Percentiles rank a stretch among this genome's conserved stretches.
Evolutionary conservation across 2,797 vertebrate genomes (phyloP).

Genomic region (Dermochelys coriacea): DNA sequence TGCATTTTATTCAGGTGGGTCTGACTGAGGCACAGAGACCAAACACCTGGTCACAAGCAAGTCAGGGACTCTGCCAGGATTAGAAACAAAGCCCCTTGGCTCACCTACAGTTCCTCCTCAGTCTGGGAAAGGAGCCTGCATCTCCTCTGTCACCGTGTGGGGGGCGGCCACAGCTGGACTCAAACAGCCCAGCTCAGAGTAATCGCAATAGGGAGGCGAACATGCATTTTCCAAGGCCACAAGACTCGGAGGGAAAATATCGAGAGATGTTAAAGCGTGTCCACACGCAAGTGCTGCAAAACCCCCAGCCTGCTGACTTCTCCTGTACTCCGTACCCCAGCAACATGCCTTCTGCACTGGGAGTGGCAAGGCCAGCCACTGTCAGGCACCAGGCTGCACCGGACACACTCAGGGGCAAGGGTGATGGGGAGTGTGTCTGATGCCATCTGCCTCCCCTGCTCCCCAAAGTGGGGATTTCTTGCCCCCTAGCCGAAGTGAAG

Average conservation of each 20-base stretch:
- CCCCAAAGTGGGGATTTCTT: neutral
- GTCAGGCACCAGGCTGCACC: too few relatives aligned
- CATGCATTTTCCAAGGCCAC: constrained; percentile 20
- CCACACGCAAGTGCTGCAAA: fast-evolving
- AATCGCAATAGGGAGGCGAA: fast-evolving
- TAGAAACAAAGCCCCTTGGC: neutral
- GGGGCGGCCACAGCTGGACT: neutral
- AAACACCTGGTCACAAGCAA: neutral
- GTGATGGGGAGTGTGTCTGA: too few relatives aligned
- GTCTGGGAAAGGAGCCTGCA: neutral
- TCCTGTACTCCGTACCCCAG: too few relatives aligned
- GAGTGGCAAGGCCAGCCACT: neutral
- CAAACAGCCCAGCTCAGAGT: neutral
- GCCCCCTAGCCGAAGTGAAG: fast-evolving
- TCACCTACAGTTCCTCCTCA: neutral
- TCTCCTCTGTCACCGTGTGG: fast-evolving
- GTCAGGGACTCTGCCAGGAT: neutral
- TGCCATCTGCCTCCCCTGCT: neutral
- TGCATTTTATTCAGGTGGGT: neutral
- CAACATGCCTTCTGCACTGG: neutral
- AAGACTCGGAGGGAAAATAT: neutral
- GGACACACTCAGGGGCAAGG: too few relatives aligned
- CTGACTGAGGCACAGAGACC: neutral
- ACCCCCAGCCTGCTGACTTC: fast-evolving
- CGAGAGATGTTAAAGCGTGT: fast-evolving